These are phyloP conservation scores for Tethya wilhelma DNA, from an alignment of 37 sponge, comb jelly and placozoan species.

Conservation along the genomic window DNA sequence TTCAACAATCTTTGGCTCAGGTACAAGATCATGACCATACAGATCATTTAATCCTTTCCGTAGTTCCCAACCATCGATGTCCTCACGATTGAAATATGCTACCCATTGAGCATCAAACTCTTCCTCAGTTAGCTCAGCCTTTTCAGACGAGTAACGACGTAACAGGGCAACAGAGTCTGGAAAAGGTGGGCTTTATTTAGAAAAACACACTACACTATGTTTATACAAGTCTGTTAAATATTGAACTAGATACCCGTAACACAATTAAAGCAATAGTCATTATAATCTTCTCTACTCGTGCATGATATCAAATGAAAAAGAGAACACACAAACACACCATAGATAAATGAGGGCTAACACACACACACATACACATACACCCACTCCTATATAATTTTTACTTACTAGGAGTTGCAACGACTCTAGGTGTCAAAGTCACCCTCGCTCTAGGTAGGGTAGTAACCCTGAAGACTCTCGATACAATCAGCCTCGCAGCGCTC, in stretches of 20 bases:
- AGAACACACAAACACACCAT: too few relatives aligned
- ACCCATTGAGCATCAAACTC: conserved; percentile 87
- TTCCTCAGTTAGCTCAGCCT: conserved; percentile 60
- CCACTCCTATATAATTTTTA: too few relatives aligned
- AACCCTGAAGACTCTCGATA: too few relatives aligned
- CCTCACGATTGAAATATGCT: conserved; percentile 72
- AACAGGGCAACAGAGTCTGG: neutral
- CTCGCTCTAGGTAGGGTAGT: too few relatives aligned
- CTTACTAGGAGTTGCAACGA: too few relatives aligned
- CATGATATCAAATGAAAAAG: too few relatives aligned
- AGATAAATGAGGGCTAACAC: too few relatives aligned
- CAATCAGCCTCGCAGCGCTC: too few relatives aligned
- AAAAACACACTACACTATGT: neutral
- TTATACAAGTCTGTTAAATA: neutral
- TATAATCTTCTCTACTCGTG: too few relatives aligned
- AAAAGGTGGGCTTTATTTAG: neutral
- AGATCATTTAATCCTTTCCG: conserved; percentile 84
- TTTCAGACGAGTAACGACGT: conserved; percentile 23
- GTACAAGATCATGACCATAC: conserved; percentile 92
- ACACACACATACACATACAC: too few relatives aligned
- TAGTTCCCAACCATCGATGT: conserved; percentile 78
- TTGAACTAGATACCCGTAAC: neutral
- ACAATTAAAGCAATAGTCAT: neutral
- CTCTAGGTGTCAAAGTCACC: too few relatives aligned
- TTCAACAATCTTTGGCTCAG: conserved; percentile 87